These are phyloP conservation scores for Xestia c-nigrum DNA, from an alignment of 2,888 invertebrate genomes.

Conservation along the genomic window DNA sequence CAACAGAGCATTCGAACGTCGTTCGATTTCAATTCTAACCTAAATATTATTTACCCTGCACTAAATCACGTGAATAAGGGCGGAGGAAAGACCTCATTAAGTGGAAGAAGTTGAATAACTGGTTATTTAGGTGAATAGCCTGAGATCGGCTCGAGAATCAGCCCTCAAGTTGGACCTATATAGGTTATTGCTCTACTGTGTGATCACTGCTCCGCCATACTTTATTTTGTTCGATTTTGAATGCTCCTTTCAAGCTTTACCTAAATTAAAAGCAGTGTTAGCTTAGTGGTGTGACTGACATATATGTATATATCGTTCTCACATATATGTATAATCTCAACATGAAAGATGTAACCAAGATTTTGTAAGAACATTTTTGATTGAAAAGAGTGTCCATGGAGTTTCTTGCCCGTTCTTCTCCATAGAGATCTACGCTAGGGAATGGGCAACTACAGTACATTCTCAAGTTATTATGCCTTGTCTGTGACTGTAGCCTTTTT, in stretches of 20 bases:
- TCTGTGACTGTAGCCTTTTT: too few relatives aligned
- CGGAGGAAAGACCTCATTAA: slow-evolving; percentile 21
- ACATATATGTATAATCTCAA: too few relatives aligned
- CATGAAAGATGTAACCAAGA: too few relatives aligned
- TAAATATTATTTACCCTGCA: background rate
- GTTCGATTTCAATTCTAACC: background rate
- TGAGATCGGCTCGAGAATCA: slow-evolving; percentile 15
- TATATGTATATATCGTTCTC: too few relatives aligned
- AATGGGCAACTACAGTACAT: too few relatives aligned
- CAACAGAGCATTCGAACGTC: background rate
- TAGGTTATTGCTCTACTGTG: slow-evolving; percentile 14
- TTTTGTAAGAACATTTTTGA: too few relatives aligned
- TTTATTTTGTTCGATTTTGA: slow-evolving; percentile 1
- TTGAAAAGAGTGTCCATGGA: too few relatives aligned
- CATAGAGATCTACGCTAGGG: too few relatives aligned
- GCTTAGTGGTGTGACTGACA: too few relatives aligned
- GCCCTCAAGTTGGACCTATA: slow-evolving; percentile 4
- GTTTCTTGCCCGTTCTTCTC: too few relatives aligned
- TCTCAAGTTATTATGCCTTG: too few relatives aligned
- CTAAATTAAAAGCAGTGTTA: too few relatives aligned
- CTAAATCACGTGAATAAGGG: slow-evolving; percentile 16
- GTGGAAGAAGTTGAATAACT: slow-evolving; percentile 46
- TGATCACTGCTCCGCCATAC: background rate
- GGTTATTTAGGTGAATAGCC: slow-evolving; percentile 52
- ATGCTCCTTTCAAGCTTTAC: background rate